Base-by-base conservation (phyloP, 2,888 invertebrate species). In the Ennomos erosarius region DNA sequence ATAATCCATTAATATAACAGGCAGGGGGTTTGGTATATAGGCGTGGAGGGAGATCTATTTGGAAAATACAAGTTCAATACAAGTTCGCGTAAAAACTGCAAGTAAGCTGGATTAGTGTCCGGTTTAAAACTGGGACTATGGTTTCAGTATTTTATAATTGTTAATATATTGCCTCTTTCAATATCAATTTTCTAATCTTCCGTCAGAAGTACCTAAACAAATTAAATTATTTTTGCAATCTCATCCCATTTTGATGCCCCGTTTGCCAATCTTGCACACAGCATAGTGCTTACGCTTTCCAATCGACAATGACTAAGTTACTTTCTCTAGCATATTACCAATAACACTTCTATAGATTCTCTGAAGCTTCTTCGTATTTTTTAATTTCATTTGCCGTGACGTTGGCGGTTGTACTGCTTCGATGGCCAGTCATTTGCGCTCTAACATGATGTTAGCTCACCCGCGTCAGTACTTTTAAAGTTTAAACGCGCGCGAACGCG, bases 381-480 rank as follows among this genome's bases (percentile, higher is more conserved):
- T 83, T 87, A 86, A 88, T 88, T 88, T 87, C 85, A 87, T 88
- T 87, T 84, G 69, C 49, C 9, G 61, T 81, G 81, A 83, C 88
- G 88, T 85, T 82, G 81, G 44, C 76, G 76, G 73, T 83, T 83
- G 87, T 84, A 82, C 69, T 73, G 85, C 86, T 84, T 84, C 85
- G 71, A 55, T 67, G 64, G 62, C 47, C 76, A 71, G 75, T 77
- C 88, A 90, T 85, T 90, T 84, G 79, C 81, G 81, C 73, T 84
- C 79, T 84, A 87, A 80, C 88, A 86, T 87, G 57, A 54, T 62
- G 46, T 33, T 49, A 37, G 54, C 26, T 34, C 35, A 34, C 37
- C 59, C 57, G 48, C 42, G 54, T 56, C 60, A 56, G 63, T 56
- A 48, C 57, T 26, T 51, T 60, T 52, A 35, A 52, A 84, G 79